Percentiles rank a stretch among this genome's conserved stretches.
These are phyloP conservation scores for Diceros bicornis DNA, from an alignment of 2,797 vertebrate genomes.

Conservation along the genomic window DNA sequence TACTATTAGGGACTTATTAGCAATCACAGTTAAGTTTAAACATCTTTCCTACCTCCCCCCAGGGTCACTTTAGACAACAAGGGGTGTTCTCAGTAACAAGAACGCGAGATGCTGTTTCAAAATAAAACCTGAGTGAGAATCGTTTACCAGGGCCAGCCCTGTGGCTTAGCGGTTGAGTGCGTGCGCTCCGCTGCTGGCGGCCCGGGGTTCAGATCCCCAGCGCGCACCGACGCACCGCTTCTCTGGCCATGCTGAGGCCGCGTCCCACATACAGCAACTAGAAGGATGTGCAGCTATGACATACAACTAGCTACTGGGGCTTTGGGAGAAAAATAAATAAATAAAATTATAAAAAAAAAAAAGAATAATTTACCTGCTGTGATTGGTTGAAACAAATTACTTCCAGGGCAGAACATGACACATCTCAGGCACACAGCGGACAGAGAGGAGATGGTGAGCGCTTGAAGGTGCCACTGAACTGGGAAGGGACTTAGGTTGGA, in stretches of 20 bases:
- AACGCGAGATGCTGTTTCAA: not conserved
- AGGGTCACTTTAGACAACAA: not conserved
- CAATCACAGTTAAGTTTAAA: not conserved
- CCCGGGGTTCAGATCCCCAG: too few species aligned
- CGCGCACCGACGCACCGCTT: too few species aligned
- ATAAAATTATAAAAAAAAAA: too few species aligned
- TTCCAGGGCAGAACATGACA: not conserved
- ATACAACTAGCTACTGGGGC: too few species aligned
- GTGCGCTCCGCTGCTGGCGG: too few species aligned
- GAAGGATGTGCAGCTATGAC: too few species aligned
- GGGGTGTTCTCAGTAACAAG: not conserved
- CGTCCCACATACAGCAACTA: too few species aligned
- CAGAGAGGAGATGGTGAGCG: accelerated
- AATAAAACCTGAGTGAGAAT: not conserved
- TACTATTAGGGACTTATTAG: not conserved
- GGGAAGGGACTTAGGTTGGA: not conserved
- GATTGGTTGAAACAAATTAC: not conserved
- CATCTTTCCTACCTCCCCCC: not conserved
- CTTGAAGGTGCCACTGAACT: not conserved
- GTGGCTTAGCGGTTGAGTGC: too few species aligned
- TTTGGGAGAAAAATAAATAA: too few species aligned
- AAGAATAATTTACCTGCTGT: not conserved
- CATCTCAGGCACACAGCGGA: not conserved
- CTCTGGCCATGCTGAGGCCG: too few species aligned
- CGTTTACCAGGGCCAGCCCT: not conserved